phyloP scores from a whole-genome alignment of 35 echinoderm and acorn worm species.

The Stichopus chloronotus region DNA sequence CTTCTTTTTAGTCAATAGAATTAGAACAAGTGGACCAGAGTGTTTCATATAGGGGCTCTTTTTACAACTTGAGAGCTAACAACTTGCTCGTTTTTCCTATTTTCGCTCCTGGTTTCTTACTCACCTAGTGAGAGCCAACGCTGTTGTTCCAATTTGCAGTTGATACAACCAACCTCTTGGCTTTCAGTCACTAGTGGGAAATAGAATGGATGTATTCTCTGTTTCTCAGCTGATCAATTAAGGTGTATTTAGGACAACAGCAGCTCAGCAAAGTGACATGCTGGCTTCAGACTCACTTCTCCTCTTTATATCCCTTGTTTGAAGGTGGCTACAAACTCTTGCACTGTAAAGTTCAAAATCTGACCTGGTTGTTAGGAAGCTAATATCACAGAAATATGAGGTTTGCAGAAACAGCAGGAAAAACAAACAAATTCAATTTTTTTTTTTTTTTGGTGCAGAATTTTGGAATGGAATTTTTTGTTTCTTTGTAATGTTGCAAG shows the following conservation, averaged over 20 bases:
- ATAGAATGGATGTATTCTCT: slow-evolving; percentile 16
- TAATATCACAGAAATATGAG: background rate
- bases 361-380: slow-evolving; percentile 22
- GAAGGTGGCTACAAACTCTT: background rate
- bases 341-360: background rate
- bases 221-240: slow-evolving; percentile 47
- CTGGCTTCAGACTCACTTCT: background rate
- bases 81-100: background rate
- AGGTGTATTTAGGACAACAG: slow-evolving; percentile 43
- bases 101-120: background rate
- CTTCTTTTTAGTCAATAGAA: slow-evolving; percentile 23
- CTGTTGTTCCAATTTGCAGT: slow-evolving; percentile 50
- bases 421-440: slow-evolving; percentile 22
- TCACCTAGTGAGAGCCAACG: slow-evolving; percentile 31
- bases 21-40: slow-evolving; percentile 50
- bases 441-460: background rate
- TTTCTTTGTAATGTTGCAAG: too few relatives aligned
- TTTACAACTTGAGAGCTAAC: background rate
- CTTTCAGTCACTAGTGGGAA: background rate
- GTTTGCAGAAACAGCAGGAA: background rate
- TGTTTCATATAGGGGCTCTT: slow-evolving; percentile 16
- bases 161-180: slow-evolving; percentile 46
- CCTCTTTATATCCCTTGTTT: background rate
- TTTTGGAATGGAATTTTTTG: too few relatives aligned
- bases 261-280: background rate